Evolutionary conservation across 1,140 invertebrate genomes (phyloP), one percentile per base, ranked within the genome.

Genomic region (Pachyrhynchus sulphureomaculatus): DNA sequence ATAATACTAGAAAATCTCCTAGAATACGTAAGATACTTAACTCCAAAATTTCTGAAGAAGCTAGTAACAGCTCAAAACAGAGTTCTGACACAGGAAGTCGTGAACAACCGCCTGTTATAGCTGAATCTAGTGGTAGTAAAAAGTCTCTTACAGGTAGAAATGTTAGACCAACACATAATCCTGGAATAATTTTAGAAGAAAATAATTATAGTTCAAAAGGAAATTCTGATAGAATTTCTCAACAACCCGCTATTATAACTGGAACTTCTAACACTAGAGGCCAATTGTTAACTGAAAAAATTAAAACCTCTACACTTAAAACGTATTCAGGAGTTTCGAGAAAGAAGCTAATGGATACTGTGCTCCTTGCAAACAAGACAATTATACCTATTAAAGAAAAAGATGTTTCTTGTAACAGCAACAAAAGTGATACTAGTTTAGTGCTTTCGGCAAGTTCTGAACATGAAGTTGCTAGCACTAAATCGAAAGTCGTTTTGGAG

Each of bases 201-300:
- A 29, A 6, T 10, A 6, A 29, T 10, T 6, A 29, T n/a, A n/a
- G n/a, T 10, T 10, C 26, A 29, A 10, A 29, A 29, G 26, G 1
- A 29, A 29, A 9, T 29, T 29, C 26, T 29, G 5, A 29, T 29
- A 29, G 6, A 29, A 10, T 29, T 10, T 29, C 2, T 6, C 26
- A 29, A 36, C 24, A 33, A 3, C 10, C 6, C 6, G 8, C 32
- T 15, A 32, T 34, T 21, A 34, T 23, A 34, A 4, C 13, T 3
- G 29, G 18, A 36, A 10, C 12, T 21, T 36, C 29, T 15, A 39
- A 8, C 1, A 52, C 32, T 8, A 36, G 32, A 52, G 20, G 32
- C 5, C 49, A 36, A 17, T 12, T 52, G 32, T 21, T 52, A 1
- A 39, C 49, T 13, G 8, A 53, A 21, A 39, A 53, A 41, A 53